phyloP scores from a whole-genome alignment of 2,113 vertebrate species.

The Odontesthes bonariensis region DNA sequence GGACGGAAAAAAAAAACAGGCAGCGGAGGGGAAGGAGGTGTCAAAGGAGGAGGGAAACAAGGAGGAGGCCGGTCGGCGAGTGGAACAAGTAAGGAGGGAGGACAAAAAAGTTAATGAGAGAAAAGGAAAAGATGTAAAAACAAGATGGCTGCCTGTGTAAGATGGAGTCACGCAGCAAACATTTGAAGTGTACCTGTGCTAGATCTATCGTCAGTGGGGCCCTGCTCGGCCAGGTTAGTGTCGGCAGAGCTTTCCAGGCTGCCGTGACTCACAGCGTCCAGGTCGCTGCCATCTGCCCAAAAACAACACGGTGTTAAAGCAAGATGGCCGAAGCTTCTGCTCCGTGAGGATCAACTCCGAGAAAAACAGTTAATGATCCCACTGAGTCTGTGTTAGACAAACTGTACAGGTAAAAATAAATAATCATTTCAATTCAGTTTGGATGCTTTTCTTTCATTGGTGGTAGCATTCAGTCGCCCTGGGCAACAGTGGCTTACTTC shows the following conservation, averaged over 20 bases:
- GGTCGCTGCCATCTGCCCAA: conserved; percentile 88
- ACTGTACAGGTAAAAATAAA: too few relatives aligned
- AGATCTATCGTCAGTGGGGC: conserved; percentile 86
- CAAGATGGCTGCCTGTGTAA: conserved; percentile 50
- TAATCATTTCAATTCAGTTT: too few relatives aligned
- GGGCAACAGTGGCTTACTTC: too few relatives aligned
- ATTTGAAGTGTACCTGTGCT: conserved; percentile 84
- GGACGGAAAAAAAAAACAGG: conserved; percentile 31
- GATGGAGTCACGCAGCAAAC: conserved; percentile 24
- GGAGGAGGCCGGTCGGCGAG: conserved; percentile 30
- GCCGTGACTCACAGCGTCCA: conserved; percentile 88
- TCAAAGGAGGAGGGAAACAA: not conserved
- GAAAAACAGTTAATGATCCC: too few relatives aligned
- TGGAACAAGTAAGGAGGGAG: conserved; percentile 38
- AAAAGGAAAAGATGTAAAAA: conserved; percentile 50
- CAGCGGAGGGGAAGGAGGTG: conserved; percentile 17
- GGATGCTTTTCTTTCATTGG: too few relatives aligned
- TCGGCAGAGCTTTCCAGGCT: conserved; percentile 89
- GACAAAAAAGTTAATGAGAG: conserved; percentile 46
- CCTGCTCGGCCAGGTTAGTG: conserved; percentile 81
- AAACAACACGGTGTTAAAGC: conserved; percentile 70
- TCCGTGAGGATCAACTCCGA: not conserved
- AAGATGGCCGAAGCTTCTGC: not conserved
- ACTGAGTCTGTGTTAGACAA: too few relatives aligned
- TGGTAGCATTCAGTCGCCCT: too few relatives aligned